These are phyloP conservation scores for Ennomos erosarius DNA, from an alignment of 2,888 invertebrate genomes.

Conservation along the genomic window DNA sequence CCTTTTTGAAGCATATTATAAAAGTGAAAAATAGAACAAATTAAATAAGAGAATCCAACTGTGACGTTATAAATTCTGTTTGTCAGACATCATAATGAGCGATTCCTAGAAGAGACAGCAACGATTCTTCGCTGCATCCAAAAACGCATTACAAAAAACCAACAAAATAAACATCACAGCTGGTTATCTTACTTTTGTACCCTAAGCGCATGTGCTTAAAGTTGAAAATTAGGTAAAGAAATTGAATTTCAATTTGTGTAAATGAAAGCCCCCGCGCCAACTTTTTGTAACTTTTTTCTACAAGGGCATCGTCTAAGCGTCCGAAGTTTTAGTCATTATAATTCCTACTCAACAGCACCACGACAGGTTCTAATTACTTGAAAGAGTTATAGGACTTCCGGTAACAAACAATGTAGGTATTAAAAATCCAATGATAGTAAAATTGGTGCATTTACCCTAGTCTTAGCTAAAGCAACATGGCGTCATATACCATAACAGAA, in stretches of 20 bases:
- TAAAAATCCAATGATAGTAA: constrained; percentile 28
- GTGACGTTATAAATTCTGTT: constrained; percentile 25
- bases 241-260: constrained; percentile 23
- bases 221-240: constrained; percentile 26
- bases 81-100: constrained; percentile 56
- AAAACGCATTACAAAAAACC: constrained; percentile 50
- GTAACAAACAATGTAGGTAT: constrained; percentile 26
- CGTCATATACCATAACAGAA: constrained; percentile 5
- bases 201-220: constrained; percentile 15
- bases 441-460: constrained; percentile 18
- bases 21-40: constrained; percentile 26
- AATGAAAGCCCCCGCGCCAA: constrained; percentile 48
- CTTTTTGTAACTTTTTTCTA: constrained; percentile 49
- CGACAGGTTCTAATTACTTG: constrained; percentile 36
- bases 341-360: constrained; percentile 28
- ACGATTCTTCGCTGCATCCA: constrained; percentile 49
- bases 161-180: constrained; percentile 29
- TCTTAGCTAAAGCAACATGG: constrained; percentile 22
- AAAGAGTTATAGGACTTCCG: constrained; percentile 20
- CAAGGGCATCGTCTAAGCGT: constrained; percentile 49
- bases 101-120: constrained; percentile 64
- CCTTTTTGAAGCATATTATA: too few species aligned
- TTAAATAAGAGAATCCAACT: constrained; percentile 42
- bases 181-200: constrained; percentile 4
- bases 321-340: constrained; percentile 35